Evolutionary conservation across 64 coral and sea anemone species (phyloP), one percentile per base, ranked within the genome.

Genomic region (Orbicella faveolata): DNA sequence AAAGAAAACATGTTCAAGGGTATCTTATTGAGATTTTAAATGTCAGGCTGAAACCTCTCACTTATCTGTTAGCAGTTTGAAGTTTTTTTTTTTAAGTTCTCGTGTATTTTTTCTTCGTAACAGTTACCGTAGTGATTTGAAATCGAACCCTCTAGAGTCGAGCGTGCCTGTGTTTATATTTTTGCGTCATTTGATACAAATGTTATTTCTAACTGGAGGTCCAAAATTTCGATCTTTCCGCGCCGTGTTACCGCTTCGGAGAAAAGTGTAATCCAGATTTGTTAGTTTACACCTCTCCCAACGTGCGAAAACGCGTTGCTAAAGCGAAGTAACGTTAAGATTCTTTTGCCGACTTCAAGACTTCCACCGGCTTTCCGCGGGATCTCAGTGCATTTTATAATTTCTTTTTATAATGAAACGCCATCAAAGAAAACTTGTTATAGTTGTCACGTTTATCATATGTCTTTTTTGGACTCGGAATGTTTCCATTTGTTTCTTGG

Each of bases 131-230:
- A 85, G 65, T 73, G 82, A 85, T 85, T 34, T 85, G 82, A 72
- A 85, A 85, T 72, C 41, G 65, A 85, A 85, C 65, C 70, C 82
- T 72, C 20, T 3, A 34, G 65, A 0, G 25, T 19, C 67, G 65
- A 85, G 73, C 82, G 82, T 85, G 82, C 64, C 65, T 53, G 8
- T 85, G 82, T 85, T 85, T 85, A 85, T 85, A 67, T 85, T 85
- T 83, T 69, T 72, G 9, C 21, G 82, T 72, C 18, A 85, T 85
- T 70, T 16, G 65, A 85, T 85, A 37, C 82, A 15, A 0, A 73
- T 70, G 63, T 85, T 85, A 69, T 70, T 85, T 85, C 82, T 73
- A 85, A 85, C 82, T 85, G 82, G 82, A 85, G 82, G 82, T 85
- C 82, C 82, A 85, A 85, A 23, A 85, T 85, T 70, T 85, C 44